phyloP scores from a whole-genome alignment of 2,797 vertebrate species.

The Sphaeramia orbicularis region DNA sequence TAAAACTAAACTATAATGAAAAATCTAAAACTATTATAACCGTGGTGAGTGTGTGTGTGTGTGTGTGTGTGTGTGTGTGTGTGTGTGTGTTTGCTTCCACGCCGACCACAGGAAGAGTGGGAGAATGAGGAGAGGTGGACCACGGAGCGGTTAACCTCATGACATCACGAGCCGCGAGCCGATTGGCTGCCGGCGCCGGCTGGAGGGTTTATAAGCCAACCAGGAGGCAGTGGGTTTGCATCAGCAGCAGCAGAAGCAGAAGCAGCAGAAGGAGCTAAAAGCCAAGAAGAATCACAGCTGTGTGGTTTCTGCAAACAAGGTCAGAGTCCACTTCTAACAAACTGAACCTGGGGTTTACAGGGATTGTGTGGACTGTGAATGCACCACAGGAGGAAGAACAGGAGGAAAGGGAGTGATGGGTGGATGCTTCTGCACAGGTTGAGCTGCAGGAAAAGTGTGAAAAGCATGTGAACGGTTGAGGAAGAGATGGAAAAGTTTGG shows the following conservation, averaged over 20 bases:
- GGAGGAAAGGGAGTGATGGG: constrained; percentile 5
- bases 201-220: constrained; percentile 82
- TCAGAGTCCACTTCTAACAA: constrained; percentile 41
- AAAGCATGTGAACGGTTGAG: too few species aligned
- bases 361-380: not conserved
- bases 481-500: too few species aligned
- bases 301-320: constrained; percentile 58
- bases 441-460: too few species aligned
- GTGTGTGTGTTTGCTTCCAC: constrained; percentile 46
- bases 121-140: constrained; percentile 83
- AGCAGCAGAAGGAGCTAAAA: constrained; percentile 59
- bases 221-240: constrained; percentile 30
- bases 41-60: constrained; percentile 44
- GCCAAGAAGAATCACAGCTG: constrained; percentile 31
- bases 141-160: constrained; percentile 83
- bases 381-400: not conserved
- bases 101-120: constrained; percentile 88
- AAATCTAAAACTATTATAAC: too few species aligned
- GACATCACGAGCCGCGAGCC: constrained; percentile 74
- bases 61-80: constrained; percentile 38
- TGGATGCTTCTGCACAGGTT: not conserved
- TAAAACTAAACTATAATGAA: too few species aligned
- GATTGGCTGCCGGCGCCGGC: constrained; percentile 78
- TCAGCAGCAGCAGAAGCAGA: constrained; percentile 55
- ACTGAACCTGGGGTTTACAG: not conserved